phyloP scores from a whole-genome alignment of 2,797 vertebrate genomes.

The Nasua narica region DNA sequence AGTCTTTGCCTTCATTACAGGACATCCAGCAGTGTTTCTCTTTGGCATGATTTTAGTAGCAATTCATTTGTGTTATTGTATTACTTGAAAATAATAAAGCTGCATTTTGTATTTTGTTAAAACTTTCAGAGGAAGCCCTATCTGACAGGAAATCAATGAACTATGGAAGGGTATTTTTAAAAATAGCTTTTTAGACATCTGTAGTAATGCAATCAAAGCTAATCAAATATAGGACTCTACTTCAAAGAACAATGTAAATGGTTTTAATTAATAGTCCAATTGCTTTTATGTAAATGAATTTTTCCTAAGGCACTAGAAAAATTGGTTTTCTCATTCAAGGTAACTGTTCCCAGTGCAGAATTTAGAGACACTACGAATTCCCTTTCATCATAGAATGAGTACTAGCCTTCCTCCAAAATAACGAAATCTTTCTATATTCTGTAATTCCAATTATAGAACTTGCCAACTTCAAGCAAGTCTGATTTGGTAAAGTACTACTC shows the following conservation, averaged over 20 bases:
- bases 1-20: conserved; percentile 38
- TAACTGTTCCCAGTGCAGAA: background rate
- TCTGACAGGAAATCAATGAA: conserved; percentile 15
- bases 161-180: background rate
- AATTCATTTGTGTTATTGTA: conserved; percentile 41
- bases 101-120: conserved; percentile 20
- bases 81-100: conserved; percentile 48
- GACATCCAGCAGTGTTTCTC: background rate
- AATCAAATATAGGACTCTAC: conserved; percentile 32
- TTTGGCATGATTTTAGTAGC: conserved; percentile 11
- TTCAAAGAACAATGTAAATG: conserved; percentile 31
- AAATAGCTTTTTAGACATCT: conserved; percentile 23
- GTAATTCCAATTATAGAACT: background rate
- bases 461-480: background rate
- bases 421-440: conserved; percentile 13
- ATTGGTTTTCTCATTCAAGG: background rate
- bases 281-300: conserved; percentile 43
- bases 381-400: background rate
- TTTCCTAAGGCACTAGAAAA: conserved; percentile 19
- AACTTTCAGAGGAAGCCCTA: conserved; percentile 1
- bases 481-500: conserved; percentile 33
- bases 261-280: conserved; percentile 42
- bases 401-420: conserved; percentile 7
- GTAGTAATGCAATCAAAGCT: conserved; percentile 16
- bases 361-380: conserved; percentile 15